Percentiles rank a stretch among this genome's conserved stretches.
These are phyloP conservation scores for Acleris laterana DNA, from an alignment of 2,888 invertebrate species.

Conservation along the genomic window DNA sequence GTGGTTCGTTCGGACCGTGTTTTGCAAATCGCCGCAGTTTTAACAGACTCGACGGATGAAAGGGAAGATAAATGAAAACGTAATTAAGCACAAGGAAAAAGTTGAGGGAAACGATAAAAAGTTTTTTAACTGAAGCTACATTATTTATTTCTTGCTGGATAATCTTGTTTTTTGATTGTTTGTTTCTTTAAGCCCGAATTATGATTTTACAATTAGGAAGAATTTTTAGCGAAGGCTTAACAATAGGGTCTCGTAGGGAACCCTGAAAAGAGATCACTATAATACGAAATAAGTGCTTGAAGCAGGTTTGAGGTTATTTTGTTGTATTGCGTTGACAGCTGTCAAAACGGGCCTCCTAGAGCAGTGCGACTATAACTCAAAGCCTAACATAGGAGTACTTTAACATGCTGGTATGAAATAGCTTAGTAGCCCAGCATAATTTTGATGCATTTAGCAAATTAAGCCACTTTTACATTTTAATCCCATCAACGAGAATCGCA, in stretches of 20 bases:
- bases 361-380: too few relatives aligned
- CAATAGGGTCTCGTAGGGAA: neutral
- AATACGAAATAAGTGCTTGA: too few relatives aligned
- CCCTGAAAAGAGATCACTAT: too few relatives aligned
- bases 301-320: too few relatives aligned
- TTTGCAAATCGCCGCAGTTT: slow-evolving; percentile 46
- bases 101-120: slow-evolving; percentile 73
- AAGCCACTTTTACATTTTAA: slow-evolving; percentile 1
- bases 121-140: slow-evolving; percentile 65
- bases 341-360: too few relatives aligned
- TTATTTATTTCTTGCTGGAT: slow-evolving; percentile 70
- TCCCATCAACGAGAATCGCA: neutral
- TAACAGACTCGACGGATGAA: slow-evolving; percentile 55
- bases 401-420: too few relatives aligned
- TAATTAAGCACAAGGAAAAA: slow-evolving; percentile 77
- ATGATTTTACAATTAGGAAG: neutral
- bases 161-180: slow-evolving; percentile 68
- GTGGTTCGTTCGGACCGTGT: slow-evolving; percentile 46
- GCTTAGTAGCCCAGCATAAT: too few relatives aligned
- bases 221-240: neutral
- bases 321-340: too few relatives aligned
- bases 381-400: too few relatives aligned
- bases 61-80: slow-evolving; percentile 78
- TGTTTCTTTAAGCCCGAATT: slow-evolving; percentile 41
- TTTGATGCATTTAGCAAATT: neutral